Evolutionary conservation across 2,888 invertebrate species (phyloP).

Genomic region (Stenoptilia bipunctidactyla): DNA sequence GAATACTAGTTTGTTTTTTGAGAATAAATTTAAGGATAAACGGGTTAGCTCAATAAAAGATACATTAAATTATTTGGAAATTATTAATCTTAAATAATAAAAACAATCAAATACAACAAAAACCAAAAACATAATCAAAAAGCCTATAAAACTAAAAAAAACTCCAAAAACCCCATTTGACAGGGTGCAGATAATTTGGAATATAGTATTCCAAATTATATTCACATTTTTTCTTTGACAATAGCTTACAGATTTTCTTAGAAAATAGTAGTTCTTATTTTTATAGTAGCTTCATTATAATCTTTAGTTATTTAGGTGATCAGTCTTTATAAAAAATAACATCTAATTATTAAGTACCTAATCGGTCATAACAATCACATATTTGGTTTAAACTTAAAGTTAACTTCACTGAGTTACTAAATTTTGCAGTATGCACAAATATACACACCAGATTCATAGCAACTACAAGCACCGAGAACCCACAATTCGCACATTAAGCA

Average conservation of each 20-base stretch:
- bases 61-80: no score
- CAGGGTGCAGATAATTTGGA: constrained; percentile 1
- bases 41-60: no score
- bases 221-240: not conserved
- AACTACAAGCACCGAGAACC: constrained; percentile 1
- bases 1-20: no score
- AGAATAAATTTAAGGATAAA: no score
- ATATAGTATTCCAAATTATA: constrained; percentile 1
- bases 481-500: constrained; percentile 5
- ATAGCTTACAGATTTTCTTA: not conserved
- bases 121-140: not conserved
- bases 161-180: not conserved
- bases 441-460: not conserved
- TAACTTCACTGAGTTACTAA: not conserved
- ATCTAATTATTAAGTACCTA: not conserved
- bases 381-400: not conserved
- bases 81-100: not conserved
- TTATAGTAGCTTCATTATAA: not conserved
- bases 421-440: constrained; percentile 4
- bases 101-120: not conserved
- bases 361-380: not conserved
- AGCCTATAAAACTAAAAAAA: not conserved
- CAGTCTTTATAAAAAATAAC: not conserved
- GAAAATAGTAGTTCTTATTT: not conserved
- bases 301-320: not conserved